Evolutionary conservation across 92 coral and sea anemone species (phyloP).

Genomic region (Meandrina meandrites): DNA sequence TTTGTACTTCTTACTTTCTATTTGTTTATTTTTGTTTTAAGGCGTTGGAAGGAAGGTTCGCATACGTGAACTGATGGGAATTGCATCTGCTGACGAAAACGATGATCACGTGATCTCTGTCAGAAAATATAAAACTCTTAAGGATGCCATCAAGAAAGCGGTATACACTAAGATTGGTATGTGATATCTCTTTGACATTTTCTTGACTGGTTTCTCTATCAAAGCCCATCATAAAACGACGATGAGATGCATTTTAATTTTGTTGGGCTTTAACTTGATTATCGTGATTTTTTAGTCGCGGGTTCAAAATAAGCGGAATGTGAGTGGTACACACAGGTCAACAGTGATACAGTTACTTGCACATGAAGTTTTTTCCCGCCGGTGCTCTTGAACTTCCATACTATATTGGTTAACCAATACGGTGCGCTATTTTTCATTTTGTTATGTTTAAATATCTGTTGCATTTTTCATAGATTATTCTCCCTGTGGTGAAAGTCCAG

Average conservation of each 20-base stretch:
- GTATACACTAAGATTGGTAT: conserved; percentile 55
- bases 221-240: too few relatives aligned
- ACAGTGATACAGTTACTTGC: too few relatives aligned
- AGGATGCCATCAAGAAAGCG: conserved; percentile 53
- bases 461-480: conserved; percentile 59
- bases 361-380: too few relatives aligned
- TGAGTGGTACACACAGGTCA: too few relatives aligned
- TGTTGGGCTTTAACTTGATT: too few relatives aligned
- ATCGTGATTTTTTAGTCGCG: too few relatives aligned
- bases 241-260: too few relatives aligned
- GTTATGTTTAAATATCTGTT: not conserved
- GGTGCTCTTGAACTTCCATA: too few relatives aligned
- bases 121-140: conserved; percentile 29
- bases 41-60: conserved; percentile 76
- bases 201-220: not conserved
- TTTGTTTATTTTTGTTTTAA: not conserved
- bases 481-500: conserved; percentile 69
- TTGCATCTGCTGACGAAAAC: conserved; percentile 70
- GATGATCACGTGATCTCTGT: conserved; percentile 67
- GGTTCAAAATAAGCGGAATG: too few relatives aligned
- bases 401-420: too few relatives aligned
- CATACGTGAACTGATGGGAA: conserved; percentile 53
- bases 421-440: too few relatives aligned
- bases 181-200: not conserved
- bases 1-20: not conserved